These are phyloP conservation scores for Pelodiscus sinensis DNA, from an alignment of 2,113 vertebrate genomes.

Conservation along the genomic window DNA sequence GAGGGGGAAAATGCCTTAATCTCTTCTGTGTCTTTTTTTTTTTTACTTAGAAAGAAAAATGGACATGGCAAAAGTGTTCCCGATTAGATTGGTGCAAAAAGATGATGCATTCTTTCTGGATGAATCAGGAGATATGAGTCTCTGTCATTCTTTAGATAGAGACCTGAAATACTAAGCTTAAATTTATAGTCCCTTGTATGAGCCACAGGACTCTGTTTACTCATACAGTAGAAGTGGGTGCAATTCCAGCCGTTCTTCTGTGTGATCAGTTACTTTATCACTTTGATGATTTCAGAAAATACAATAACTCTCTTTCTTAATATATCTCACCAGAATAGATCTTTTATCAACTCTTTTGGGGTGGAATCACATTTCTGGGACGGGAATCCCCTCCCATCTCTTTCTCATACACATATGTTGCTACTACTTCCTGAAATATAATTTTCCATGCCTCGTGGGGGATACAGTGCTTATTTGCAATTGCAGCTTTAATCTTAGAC, in stretches of 20 bases:
- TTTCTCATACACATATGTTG: conserved; percentile 32
- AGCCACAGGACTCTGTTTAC: conserved; percentile 75
- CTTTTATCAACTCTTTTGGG: conserved; percentile 73
- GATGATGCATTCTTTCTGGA: conserved; percentile 77
- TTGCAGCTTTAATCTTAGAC: not conserved
- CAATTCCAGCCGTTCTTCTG: conserved; percentile 64
- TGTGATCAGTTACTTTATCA: conserved; percentile 77
- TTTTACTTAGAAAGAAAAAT: conserved; percentile 81
- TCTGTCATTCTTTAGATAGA: conserved; percentile 81
- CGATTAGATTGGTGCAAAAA: conserved; percentile 81
- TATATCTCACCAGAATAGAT: conserved; percentile 61
- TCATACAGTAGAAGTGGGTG: conserved; percentile 68
- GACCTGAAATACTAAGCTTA: conserved; percentile 77
- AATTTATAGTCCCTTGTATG: conserved; percentile 75
- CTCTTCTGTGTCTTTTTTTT: conserved; percentile 64
- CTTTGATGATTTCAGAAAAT: conserved; percentile 73
- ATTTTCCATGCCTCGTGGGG: not conserved
- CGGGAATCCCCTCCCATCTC: conserved; percentile 33
- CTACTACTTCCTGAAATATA: not conserved
- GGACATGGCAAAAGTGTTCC: conserved; percentile 75
- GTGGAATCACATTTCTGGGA: conserved; percentile 70
- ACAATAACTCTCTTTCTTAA: conserved; percentile 77
- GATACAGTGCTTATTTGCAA: not conserved
- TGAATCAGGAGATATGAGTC: conserved; percentile 77
- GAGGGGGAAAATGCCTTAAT: conserved; percentile 47